Conservation (phyloP, 92 coral and sea anemone genomes). For the Diadumene lineata region DNA sequence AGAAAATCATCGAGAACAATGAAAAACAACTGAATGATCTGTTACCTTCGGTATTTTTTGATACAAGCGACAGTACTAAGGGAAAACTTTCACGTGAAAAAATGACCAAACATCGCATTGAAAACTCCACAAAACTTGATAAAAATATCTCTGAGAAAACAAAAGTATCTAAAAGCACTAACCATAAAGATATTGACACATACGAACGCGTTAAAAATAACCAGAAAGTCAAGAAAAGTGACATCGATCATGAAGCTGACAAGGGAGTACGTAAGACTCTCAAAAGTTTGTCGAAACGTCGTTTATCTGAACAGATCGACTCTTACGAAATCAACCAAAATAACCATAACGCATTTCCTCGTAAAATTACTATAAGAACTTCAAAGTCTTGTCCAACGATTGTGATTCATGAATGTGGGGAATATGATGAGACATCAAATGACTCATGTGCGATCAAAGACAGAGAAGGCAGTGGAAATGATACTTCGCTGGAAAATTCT, state of each 20-base stretch:
- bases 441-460: neutral
- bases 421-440: constrained; percentile 7
- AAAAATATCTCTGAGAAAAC: too few species aligned
- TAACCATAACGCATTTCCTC: constrained; percentile 12
- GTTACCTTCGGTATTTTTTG: constrained; percentile 26
- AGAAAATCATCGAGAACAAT: neutral
- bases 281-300: constrained; percentile 20
- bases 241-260: neutral
- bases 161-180: neutral
- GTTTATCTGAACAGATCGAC: constrained; percentile 29
- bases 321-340: constrained; percentile 14
- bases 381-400: constrained; percentile 37
- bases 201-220: too few species aligned
- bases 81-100: too few species aligned
- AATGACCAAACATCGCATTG: too few species aligned
- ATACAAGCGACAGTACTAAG: too few species aligned
- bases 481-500: neutral
- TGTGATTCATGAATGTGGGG: constrained; percentile 40
- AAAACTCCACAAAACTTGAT: too few species aligned
- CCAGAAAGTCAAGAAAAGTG: neutral
- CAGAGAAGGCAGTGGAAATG: neutral
- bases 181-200: neutral
- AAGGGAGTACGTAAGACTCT: constrained; percentile 1
- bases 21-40: neutral
- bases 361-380: constrained; percentile 29